Base-by-base conservation (phyloP, 2,888 invertebrate species). In the Nasonovia ribisnigri region DNA sequence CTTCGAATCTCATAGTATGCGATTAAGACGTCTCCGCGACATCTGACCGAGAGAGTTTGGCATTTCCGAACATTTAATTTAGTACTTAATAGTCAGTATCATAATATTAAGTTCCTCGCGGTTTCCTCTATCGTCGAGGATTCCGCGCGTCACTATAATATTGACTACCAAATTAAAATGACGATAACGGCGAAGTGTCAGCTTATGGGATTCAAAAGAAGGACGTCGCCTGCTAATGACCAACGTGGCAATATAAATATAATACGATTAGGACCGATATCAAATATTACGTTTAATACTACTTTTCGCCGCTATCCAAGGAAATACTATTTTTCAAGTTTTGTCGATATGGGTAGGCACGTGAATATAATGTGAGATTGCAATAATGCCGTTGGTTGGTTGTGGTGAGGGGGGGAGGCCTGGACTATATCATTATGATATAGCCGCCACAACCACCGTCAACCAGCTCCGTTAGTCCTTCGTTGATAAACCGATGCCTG, bases 401-500 rank as follows among this genome's bases (percentile, higher is more conserved):
- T 24, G 54, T 54, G 54, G 24, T 0, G 26, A 26, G 26, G 54
- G 54, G 54, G 24, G 26, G 26, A 8, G 77, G 20, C 36, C 36
- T 77, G 36, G 20, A 36, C 20, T 77, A 77, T 77, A 8, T 77
- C n/a, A 67, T 67, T 77, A 77, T 36, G 20, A 20, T 36, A 77
- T 36, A 77, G 36, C 77, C 36, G 20, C 77, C 8, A 8, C 24
- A 67, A 4, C 2, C 46, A 26, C 8, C 46, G 51, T 36, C 88
- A 51, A 10, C 51, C 36, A 51, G 88, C 29, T 24, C 29, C 51
- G 20, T 29, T 77, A 36, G 77, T 77, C 88, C 20, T 36, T 88
- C n/a, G 51, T 88, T 88, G 88, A 88, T 48, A 88, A 88, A 88
- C 88, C 51, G 51, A 36, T 36, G 84, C 24, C 51, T 88, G 88